These are phyloP conservation scores for Dolichomitus sp. DNA, from an alignment of 2,888 invertebrate species.

Conservation along the genomic window DNA sequence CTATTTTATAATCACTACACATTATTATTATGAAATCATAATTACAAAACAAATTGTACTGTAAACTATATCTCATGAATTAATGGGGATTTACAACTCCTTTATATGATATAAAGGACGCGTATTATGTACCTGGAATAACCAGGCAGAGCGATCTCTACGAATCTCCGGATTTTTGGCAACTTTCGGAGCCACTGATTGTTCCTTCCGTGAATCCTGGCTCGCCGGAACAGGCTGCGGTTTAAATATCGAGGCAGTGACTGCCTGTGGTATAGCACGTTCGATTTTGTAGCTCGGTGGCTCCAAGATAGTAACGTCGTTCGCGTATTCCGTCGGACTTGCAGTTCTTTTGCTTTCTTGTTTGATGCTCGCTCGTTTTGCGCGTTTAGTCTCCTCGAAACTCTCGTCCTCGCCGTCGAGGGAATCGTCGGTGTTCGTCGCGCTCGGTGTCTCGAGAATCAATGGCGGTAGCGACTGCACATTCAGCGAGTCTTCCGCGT, in stretches of 20 bases:
- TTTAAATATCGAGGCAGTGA: slow-evolving; percentile 84
- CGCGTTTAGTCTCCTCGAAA: slow-evolving; percentile 14
- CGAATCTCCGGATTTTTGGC: slow-evolving; percentile 49
- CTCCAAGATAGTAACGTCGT: neutral
- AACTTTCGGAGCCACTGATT: slow-evolving; percentile 16
- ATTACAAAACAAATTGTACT: too few species aligned
- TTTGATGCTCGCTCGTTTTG: neutral
- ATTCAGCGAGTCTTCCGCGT: slow-evolving; percentile 44
- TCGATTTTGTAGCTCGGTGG: slow-evolving; percentile 19
- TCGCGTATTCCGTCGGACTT: neutral
- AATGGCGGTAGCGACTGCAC: slow-evolving; percentile 55
- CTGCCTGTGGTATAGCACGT: slow-evolving; percentile 77
- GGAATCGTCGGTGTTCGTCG: slow-evolving; percentile 51
- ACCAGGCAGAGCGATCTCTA: slow-evolving; percentile 58
- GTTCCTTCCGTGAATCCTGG: slow-evolving; percentile 56
- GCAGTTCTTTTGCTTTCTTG: neutral
- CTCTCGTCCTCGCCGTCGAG: slow-evolving; percentile 29
- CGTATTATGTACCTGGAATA: slow-evolving; percentile 72
- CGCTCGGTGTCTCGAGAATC: slow-evolving; percentile 61
- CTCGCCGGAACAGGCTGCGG: slow-evolving; percentile 62
- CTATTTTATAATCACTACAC: too few species aligned
- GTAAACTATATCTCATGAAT: too few species aligned
- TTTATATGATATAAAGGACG: neutral
- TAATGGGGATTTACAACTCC: too few species aligned
- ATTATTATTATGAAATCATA: too few species aligned